phyloP scores from a whole-genome alignment of 2,888 invertebrate genomes.

The Nebria brevicollis region DNA sequence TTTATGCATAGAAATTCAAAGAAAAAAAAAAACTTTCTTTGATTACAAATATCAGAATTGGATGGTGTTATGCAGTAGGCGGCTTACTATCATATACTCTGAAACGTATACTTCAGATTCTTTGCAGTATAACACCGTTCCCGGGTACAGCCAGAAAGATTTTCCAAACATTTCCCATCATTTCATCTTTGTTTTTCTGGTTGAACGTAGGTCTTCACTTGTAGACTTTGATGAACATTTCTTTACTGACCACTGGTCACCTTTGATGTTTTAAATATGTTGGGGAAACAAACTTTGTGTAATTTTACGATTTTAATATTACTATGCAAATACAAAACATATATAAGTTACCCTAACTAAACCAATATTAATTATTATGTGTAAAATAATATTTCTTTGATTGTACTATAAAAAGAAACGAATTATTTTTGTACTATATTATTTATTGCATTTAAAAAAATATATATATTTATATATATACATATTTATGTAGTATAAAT shows the following conservation, averaged over 20 bases:
- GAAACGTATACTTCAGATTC: conserved; percentile 16
- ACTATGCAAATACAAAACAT: not conserved
- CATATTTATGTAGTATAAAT: too few relatives aligned
- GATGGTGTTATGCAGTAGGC: conserved; percentile 42
- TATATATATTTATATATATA: too few relatives aligned
- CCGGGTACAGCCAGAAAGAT: conserved; percentile 16
- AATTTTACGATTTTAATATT: conserved; percentile 7
- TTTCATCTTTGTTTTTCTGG: not conserved
- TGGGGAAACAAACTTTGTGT: conserved; percentile 33
- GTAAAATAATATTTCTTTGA: not conserved
- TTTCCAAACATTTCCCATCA: conserved; percentile 7
- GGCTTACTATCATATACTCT: conserved; percentile 6
- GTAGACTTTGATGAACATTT: conserved; percentile 2
- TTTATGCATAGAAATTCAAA: conserved; percentile 51
- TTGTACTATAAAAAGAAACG: not conserved
- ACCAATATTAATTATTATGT: conserved; percentile 6
- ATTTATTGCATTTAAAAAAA: too few relatives aligned
- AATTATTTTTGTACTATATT: not conserved
- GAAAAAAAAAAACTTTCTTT: conserved; percentile 48
- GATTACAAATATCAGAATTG: conserved; percentile 47
- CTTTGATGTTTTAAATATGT: conserved; percentile 35
- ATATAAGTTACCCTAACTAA: not conserved
- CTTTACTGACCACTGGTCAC: conserved; percentile 41
- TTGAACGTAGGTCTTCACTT: conserved; percentile 15
- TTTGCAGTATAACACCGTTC: conserved; percentile 23